phyloP scores from a whole-genome alignment of 2,888 invertebrate species.

The Himalopsyche tibetana region DNA sequence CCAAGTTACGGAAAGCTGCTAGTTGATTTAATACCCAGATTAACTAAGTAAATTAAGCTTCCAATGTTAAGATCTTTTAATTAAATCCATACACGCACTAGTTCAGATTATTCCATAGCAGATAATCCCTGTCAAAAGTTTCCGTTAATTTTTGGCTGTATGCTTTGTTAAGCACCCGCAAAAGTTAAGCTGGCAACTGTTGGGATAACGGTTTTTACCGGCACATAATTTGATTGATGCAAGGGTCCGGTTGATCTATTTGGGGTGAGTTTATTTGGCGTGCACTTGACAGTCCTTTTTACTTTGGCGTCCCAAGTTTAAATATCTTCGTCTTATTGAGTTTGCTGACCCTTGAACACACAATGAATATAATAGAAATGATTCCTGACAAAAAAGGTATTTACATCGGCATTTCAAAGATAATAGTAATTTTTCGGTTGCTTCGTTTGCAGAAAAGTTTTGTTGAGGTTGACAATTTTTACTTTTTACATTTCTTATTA shows the following conservation, averaged over 20 bases:
- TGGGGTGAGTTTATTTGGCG: neutral
- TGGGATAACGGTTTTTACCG: neutral
- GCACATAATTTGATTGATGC: slow-evolving; percentile 26
- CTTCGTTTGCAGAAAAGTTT: too few relatives aligned
- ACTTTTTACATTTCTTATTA: too few relatives aligned
- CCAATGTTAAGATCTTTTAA: too few relatives aligned
- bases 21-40: too few relatives aligned
- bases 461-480: too few relatives aligned
- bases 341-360: neutral
- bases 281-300: slow-evolving; percentile 19
- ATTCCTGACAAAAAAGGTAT: neutral
- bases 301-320: neutral
- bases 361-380: neutral
- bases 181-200: neutral
- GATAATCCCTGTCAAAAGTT: neutral
- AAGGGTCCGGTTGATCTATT: slow-evolving; percentile 5
- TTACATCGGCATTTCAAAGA: too few relatives aligned
- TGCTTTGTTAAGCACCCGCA: neutral
- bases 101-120: too few relatives aligned
- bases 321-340: slow-evolving; percentile 3
- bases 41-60: too few relatives aligned
- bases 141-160: neutral
- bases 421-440: too few relatives aligned
- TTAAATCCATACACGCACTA: too few relatives aligned
- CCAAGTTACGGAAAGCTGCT: too few relatives aligned